Percentiles rank a stretch among this genome's conserved stretches.
Evolutionary conservation across 2,113 vertebrate genomes (phyloP).

Genomic region (Gambusia affinis): DNA sequence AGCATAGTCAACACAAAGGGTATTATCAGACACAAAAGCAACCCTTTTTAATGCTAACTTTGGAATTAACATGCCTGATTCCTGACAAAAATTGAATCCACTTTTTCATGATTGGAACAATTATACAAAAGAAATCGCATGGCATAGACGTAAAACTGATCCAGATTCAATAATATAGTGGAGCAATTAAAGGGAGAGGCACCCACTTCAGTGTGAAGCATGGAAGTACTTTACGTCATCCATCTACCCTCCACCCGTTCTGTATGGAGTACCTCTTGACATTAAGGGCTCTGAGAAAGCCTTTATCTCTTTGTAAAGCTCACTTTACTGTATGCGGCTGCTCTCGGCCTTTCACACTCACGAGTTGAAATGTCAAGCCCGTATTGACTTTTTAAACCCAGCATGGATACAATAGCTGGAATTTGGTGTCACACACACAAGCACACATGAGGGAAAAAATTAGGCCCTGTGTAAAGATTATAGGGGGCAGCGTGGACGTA

Average conservation of each 20-base stretch:
- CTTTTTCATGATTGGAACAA: neutral
- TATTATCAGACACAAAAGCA: no score
- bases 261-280: slow-evolving; percentile 60
- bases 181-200: neutral
- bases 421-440: slow-evolving; percentile 9
- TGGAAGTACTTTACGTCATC: neutral
- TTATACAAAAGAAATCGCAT: neutral
- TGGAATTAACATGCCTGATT: neutral
- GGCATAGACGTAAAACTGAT: neutral
- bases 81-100: neutral
- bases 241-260: slow-evolving; percentile 19
- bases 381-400: slow-evolving; percentile 57
- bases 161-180: neutral
- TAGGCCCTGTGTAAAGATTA: neutral
- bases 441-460: neutral
- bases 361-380: slow-evolving; percentile 72
- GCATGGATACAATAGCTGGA: slow-evolving; percentile 46
- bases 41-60: no score
- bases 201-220: neutral
- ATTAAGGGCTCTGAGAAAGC: slow-evolving; percentile 58
- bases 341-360: slow-evolving; percentile 70
- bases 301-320: slow-evolving; percentile 65
- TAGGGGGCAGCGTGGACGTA: slow-evolving; percentile 3
- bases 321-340: slow-evolving; percentile 41
- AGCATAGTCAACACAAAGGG: no score